These are phyloP conservation scores for Ceratosolen solmsi DNA, from an alignment of 1,140 invertebrate genomes.

Conservation along the genomic window DNA sequence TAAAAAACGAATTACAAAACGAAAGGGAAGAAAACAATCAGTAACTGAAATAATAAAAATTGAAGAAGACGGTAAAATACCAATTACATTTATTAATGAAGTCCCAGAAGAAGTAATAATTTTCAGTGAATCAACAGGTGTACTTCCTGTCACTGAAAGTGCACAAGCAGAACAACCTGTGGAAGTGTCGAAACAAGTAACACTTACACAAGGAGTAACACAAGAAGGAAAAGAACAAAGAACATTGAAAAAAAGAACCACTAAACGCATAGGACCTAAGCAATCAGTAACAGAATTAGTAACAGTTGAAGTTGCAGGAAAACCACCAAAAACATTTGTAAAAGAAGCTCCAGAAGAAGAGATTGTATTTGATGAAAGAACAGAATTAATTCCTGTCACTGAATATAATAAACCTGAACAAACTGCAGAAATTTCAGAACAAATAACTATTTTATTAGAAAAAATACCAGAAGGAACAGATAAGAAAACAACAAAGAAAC, in stretches of 20 bases:
- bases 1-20: constrained; percentile 51
- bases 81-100: constrained; percentile 51
- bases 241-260: constrained; percentile 45
- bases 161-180: constrained; percentile 35
- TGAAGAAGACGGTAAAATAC: constrained; percentile 70
- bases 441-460: too few species aligned
- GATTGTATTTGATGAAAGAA: too few species aligned
- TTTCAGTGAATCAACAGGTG: neutral
- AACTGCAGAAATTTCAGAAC: too few species aligned
- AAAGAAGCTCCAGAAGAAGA: neutral
- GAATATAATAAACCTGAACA: too few species aligned
- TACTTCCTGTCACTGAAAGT: neutral
- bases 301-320: constrained; percentile 71
- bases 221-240: constrained; percentile 50
- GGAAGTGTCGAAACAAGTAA: constrained; percentile 48
- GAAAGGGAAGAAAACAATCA: constrained; percentile 68
- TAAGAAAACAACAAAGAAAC: constrained; percentile 52
- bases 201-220: constrained; percentile 1
- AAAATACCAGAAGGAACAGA: too few species aligned
- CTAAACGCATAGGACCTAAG: constrained; percentile 65
- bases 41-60: constrained; percentile 71
- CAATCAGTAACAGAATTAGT: constrained; percentile 71
- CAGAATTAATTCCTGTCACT: too few species aligned
- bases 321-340: neutral
- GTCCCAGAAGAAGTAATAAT: constrained; percentile 56